Conservation (phyloP, 2,113 vertebrate species). For the Nycticebus coucang region DNA sequence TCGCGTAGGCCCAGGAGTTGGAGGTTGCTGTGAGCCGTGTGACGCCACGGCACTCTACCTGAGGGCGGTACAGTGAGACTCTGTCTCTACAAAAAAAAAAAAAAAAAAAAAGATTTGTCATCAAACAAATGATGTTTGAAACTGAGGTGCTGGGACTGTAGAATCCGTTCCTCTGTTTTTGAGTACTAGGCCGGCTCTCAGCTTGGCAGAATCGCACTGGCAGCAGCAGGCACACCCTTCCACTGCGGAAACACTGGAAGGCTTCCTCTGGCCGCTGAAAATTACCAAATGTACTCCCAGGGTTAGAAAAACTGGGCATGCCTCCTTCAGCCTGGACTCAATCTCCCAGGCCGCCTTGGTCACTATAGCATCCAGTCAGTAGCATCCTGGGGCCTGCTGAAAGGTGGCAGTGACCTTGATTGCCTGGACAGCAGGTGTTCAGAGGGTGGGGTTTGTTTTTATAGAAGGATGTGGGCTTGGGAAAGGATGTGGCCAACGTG, state of each 20-base stretch:
- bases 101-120: no score
- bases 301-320: fast-evolving
- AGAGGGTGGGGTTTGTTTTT: neutral
- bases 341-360: neutral
- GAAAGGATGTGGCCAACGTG: slow-evolving; percentile 84
- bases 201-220: slow-evolving; percentile 82
- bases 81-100: no score
- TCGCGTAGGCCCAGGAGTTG: no score
- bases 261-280: slow-evolving; percentile 78
- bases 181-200: neutral
- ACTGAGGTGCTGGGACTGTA: neutral
- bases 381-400: neutral
- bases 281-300: neutral
- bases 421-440: slow-evolving; percentile 67
- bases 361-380: neutral
- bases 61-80: no score
- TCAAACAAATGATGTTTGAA: neutral
- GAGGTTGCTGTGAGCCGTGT: no score
- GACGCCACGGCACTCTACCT: no score
- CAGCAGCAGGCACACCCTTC: slow-evolving; percentile 82
- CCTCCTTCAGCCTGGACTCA: fast-evolving
- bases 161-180: neutral
- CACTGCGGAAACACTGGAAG: slow-evolving; percentile 82
- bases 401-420: neutral
- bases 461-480: slow-evolving; percentile 85